Conservation (phyloP, 2,888 invertebrate genomes). For the Noctua fimbriata region DNA sequence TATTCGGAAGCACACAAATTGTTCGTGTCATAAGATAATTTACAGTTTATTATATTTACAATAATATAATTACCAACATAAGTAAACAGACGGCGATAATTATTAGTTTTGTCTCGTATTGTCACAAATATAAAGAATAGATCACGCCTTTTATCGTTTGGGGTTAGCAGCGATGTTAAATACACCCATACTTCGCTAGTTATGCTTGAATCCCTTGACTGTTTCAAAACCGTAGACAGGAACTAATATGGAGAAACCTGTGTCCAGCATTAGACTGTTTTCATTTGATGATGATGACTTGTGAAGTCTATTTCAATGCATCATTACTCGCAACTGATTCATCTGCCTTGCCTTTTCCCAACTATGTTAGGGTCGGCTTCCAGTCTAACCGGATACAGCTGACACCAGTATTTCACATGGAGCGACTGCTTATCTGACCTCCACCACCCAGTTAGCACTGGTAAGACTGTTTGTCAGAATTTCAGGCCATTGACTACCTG, state of each 20-base stretch:
- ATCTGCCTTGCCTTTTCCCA: too few species aligned
- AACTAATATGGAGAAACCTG: too few species aligned
- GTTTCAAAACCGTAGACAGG: background rate
- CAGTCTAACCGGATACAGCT: too few species aligned
- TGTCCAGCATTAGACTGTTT: too few species aligned
- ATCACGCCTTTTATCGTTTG: background rate
- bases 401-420: too few species aligned
- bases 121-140: background rate
- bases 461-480: too few species aligned
- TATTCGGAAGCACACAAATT: slow-evolving; percentile 11
- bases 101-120: background rate
- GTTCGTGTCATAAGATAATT: slow-evolving; percentile 18
- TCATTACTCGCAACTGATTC: background rate
- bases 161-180: too few species aligned
- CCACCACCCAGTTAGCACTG: too few species aligned
- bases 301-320: background rate
- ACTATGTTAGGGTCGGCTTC: too few species aligned
- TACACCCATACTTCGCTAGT: background rate
- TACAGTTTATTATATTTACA: background rate
- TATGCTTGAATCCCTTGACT: background rate
- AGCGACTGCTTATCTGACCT: too few species aligned
- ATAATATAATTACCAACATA: background rate
- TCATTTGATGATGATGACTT: background rate
- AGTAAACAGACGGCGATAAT: background rate
- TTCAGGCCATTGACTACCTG: too few species aligned